Percentiles rank a stretch among this genome's conserved stretches.
Conservation (phyloP, 2,888 invertebrate genomes). For the Athrips mouffetella region DNA sequence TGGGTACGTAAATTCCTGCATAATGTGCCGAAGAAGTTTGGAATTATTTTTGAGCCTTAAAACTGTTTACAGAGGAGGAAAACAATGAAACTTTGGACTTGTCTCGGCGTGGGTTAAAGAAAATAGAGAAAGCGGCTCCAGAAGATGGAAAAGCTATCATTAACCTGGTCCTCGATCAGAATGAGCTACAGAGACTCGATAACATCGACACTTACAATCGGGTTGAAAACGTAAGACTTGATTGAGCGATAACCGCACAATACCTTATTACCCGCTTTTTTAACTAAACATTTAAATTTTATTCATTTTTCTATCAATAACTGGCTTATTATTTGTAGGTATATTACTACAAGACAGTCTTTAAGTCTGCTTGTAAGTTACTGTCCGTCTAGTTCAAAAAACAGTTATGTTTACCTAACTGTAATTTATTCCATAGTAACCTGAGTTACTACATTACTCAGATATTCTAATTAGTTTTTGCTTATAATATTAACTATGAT, state of each 20-base stretch:
- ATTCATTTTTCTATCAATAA: background rate
- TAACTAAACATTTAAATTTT: background rate
- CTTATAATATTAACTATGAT: too few species aligned
- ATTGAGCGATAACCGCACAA: background rate
- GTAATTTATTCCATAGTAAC: too few species aligned
- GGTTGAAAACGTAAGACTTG: slow-evolving; percentile 83
- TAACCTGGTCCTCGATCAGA: slow-evolving; percentile 88
- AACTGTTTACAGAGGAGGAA: slow-evolving; percentile 28
- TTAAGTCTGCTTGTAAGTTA: too few species aligned
- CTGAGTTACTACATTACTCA: too few species aligned
- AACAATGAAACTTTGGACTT: slow-evolving; percentile 83
- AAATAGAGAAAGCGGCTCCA: slow-evolving; percentile 85
- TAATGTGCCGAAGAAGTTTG: background rate
- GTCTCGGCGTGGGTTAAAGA: slow-evolving; percentile 88
- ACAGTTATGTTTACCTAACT: too few species aligned
- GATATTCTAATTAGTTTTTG: too few species aligned
- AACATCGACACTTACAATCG: slow-evolving; percentile 89
- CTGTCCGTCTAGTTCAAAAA: too few species aligned
- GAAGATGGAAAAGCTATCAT: slow-evolving; percentile 83
- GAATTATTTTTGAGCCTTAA: background rate
- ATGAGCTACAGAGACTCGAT: slow-evolving; percentile 91
- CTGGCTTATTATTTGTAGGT: background rate
- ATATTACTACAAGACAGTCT: background rate
- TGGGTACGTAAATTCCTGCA: slow-evolving; percentile 31
- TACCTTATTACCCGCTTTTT: background rate